Base-by-base conservation (phyloP, 2,888 invertebrate species). In the Ametastegia equiseti region DNA sequence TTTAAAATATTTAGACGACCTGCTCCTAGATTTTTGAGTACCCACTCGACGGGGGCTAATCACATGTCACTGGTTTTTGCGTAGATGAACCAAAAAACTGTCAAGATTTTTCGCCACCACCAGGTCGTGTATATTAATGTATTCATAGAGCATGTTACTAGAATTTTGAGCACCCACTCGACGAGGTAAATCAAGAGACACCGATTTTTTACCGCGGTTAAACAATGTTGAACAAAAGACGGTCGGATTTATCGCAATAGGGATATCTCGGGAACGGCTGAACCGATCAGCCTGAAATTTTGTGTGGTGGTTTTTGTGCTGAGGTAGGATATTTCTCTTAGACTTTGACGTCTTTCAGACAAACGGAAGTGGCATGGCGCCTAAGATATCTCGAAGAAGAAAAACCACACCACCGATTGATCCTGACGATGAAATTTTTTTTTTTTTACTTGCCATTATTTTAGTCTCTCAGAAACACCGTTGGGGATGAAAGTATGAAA, bases 11-110 rank as follows among this genome's bases (percentile, higher is more conserved):
- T 75, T 36, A 54, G 11, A 75, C 47, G 42, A 45, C 71, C 23
- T 27, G 36, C 30, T 71, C 47, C 71, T 71, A 71, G 45, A 45
- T 30, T 71, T 71, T 45, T 71, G 71, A 71, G 42, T 71, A 71
- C 71, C 71, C 30, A 71, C 27, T 47, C 47, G 47, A 27, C 6
- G 7, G 23, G 23, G 5, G 27, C 45, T n/a, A n/a, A 36, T 71
- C 15, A 45, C 15, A 4, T 27, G 27, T n/a, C 71, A 39, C 11
- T 13, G 19, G 9, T 39, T 67, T 67, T 67, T 19, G 6, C 27
- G 6, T 54, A 2, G 11, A 23, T 42, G 11, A 42, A 2, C 42
- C 42, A 23, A 54, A 54, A 54, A 7, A 54, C 19, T 23, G 23
- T 11, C 19, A 23, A 54, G 11, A 54, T n/a, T n/a, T n/a, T n/a